Evolutionary conservation across 2,888 invertebrate species (phyloP).

Genomic region (Coleophora flavipennella): DNA sequence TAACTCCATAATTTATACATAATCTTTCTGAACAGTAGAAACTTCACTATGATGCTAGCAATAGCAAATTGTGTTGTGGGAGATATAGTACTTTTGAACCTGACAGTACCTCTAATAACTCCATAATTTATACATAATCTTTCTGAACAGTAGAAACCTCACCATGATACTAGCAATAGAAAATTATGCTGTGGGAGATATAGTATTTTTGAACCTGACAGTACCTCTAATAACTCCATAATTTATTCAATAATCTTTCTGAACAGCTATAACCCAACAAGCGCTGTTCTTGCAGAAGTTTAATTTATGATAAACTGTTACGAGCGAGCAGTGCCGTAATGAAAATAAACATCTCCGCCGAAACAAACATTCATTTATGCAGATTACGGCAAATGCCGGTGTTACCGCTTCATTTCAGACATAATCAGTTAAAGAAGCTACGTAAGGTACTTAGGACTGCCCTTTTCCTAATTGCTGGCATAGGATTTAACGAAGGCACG

Average conservation of each 20-base stretch:
- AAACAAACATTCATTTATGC: constrained; percentile 51
- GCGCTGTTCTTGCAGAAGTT: not conserved
- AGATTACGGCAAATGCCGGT: constrained; percentile 44
- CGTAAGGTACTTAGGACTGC: constrained; percentile 32
- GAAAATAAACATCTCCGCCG: constrained; percentile 33
- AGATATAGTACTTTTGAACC: not conserved
- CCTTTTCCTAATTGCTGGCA: constrained; percentile 48
- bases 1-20: no score
- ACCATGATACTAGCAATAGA: no score
- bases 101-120: not conserved
- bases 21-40: no score
- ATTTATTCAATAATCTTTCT: not conserved
- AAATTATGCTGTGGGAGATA: no score
- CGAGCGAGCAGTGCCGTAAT: constrained; percentile 17
- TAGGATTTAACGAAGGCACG: constrained; percentile 50
- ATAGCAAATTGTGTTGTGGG: no score
- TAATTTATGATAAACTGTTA: constrained; percentile 2
- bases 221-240: not conserved
- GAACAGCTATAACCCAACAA: not conserved
- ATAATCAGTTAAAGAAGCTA: constrained; percentile 48
- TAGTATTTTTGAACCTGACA: not conserved
- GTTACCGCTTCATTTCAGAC: constrained; percentile 54
- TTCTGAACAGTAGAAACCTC: no score
- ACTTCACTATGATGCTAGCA: no score
- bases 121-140: not conserved